Evolutionary conservation across 2,888 invertebrate species (phyloP).

Genomic region (Escarpia spicata): DNA sequence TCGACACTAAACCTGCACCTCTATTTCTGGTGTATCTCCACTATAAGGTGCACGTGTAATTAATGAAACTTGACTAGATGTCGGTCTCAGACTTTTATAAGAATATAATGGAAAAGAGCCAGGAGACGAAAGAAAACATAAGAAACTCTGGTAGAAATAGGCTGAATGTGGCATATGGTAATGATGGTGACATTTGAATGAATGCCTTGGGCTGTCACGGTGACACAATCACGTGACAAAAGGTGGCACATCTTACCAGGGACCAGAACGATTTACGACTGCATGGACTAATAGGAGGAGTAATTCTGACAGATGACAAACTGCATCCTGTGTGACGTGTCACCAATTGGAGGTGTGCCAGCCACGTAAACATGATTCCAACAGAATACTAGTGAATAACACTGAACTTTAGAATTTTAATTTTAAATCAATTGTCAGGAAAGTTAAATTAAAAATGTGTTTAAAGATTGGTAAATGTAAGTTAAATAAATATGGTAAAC

Average conservation of each 20-base stretch:
- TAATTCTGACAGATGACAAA: constrained; percentile 16
- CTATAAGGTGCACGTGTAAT: not conserved
- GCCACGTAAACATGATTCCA: not conserved
- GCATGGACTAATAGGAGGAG: not conserved
- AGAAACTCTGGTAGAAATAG: not conserved
- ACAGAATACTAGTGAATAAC: not conserved
- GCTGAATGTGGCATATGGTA: not conserved
- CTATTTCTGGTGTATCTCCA: not conserved
- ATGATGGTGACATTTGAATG: not conserved
- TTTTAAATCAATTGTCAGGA: too few relatives aligned
- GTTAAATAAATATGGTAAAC: too few relatives aligned
- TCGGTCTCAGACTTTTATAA: not conserved
- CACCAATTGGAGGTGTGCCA: not conserved
- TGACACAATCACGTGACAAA: not conserved
- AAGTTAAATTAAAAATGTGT: too few relatives aligned
- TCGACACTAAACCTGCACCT: not conserved
- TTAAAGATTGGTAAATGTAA: too few relatives aligned
- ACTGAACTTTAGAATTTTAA: too few relatives aligned
- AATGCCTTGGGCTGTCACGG: not conserved
- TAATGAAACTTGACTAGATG: not conserved
- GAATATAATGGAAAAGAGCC: not conserved
- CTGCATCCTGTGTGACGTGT: not conserved
- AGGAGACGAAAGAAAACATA: not conserved
- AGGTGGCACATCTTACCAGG: not conserved
- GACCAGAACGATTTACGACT: not conserved